These are phyloP conservation scores for Arothron firmamentum DNA, from an alignment of 2,113 vertebrate species.

Conservation along the genomic window DNA sequence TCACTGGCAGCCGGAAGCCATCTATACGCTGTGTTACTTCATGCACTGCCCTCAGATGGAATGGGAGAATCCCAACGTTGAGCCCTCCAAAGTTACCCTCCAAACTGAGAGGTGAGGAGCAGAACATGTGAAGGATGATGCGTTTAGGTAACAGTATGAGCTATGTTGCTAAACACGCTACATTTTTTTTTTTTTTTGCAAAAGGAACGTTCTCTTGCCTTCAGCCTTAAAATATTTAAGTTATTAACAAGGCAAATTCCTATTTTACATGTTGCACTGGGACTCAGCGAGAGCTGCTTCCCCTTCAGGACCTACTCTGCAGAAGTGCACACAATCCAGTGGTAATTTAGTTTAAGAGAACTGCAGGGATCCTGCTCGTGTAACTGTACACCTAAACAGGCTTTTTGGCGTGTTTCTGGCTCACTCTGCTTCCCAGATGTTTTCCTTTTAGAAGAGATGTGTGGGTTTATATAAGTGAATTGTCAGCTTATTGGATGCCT, in stretches of 20 bases:
- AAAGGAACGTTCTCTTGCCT: neutral
- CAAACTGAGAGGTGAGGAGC: conserved; percentile 86
- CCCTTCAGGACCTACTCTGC: conserved; percentile 18
- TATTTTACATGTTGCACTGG: neutral
- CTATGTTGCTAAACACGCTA: neutral
- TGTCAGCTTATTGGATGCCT: conserved; percentile 28
- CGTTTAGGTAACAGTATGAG: neutral
- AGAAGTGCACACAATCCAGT: neutral
- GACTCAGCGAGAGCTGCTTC: neutral
- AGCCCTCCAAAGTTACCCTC: conserved; percentile 91
- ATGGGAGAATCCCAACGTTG: conserved; percentile 97
- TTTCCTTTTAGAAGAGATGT: conserved; percentile 33
- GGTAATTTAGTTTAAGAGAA: conserved; percentile 9
- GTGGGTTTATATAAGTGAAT: conserved; percentile 20
- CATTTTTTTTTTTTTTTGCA: no score
- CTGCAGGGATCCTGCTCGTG: conserved; percentile 24
- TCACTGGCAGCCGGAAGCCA: conserved; percentile 94
- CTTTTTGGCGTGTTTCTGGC: conserved; percentile 35
- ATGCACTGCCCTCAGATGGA: conserved; percentile 99
- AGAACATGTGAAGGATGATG: neutral
- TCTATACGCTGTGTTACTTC: conserved; percentile 98
- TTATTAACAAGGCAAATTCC: no score
- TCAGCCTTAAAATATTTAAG: neutral
- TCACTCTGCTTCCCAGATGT: conserved; percentile 39
- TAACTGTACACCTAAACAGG: conserved; percentile 31